Conservation (phyloP, 2,797 vertebrate genomes). For the Cuculus canorus region DNA sequence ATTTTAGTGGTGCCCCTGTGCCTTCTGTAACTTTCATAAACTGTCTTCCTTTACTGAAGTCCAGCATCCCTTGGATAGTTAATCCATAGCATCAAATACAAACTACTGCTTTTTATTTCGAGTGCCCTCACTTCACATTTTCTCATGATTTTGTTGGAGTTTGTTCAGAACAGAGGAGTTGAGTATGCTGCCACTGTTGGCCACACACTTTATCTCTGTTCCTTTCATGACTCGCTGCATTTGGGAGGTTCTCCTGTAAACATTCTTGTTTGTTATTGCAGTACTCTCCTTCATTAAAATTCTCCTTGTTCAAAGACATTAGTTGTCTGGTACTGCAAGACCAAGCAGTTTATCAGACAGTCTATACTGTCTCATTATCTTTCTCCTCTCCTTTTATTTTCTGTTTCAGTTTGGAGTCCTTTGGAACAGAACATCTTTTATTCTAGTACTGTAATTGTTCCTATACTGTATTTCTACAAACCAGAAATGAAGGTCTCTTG, state of each 20-base stretch:
- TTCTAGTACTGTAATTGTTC: neutral
- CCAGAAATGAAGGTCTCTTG: neutral
- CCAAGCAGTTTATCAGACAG: neutral
- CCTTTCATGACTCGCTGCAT: neutral
- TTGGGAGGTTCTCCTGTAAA: neutral
- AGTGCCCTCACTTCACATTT: neutral
- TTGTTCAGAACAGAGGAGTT: neutral
- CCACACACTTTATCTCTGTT: neutral
- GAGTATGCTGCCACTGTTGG: neutral
- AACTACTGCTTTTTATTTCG: neutral
- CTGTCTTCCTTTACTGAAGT: neutral
- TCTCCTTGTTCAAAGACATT: conserved; percentile 20
- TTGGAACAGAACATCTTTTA: neutral
- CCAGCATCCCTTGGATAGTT: neutral
- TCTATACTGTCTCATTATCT: neutral
- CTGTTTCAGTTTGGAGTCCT: neutral
- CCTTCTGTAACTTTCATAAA: neutral
- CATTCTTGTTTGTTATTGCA: neutral
- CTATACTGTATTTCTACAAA: neutral
- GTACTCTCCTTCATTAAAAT: conserved; percentile 10
- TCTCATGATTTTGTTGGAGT: neutral
- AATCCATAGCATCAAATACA: neutral
- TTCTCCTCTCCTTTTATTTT: neutral
- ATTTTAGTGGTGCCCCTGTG: neutral
- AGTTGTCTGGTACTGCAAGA: neutral